These are phyloP conservation scores for Bugulina stolonifera DNA, from an alignment of 2,888 invertebrate species.

Conservation along the genomic window DNA sequence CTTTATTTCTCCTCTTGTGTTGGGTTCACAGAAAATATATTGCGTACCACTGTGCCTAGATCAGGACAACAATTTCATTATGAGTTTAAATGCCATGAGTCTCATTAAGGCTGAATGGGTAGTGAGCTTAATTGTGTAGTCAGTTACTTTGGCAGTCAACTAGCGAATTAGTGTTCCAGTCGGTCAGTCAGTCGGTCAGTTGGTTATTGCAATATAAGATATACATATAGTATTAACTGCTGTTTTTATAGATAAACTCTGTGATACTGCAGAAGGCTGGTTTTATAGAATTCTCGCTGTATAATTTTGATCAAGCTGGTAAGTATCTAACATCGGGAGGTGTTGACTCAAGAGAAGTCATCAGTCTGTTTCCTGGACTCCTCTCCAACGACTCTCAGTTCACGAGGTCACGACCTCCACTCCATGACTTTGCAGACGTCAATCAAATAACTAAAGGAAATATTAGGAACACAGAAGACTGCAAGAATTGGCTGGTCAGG, in stretches of 20 bases:
- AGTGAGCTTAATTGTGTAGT: too few species aligned
- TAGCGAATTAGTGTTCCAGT: too few species aligned
- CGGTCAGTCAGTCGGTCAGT: too few species aligned
- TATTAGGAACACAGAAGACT: constrained; percentile 38
- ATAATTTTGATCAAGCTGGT: constrained; percentile 54
- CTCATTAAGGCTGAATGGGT: too few species aligned
- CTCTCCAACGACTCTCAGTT: constrained; percentile 52
- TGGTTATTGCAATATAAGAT: too few species aligned
- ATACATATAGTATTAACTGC: too few species aligned
- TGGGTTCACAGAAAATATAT: too few species aligned
- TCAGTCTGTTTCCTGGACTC: constrained; percentile 54
- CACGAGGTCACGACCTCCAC: constrained; percentile 52
- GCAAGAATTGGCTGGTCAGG: constrained; percentile 51
- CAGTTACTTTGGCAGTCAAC: too few species aligned
- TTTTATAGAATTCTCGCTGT: constrained; percentile 55
- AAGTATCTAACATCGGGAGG: constrained; percentile 52
- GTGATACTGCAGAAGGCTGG: constrained; percentile 55
- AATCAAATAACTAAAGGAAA: constrained; percentile 50
- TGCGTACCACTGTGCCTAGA: too few species aligned
- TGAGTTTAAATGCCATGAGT: too few species aligned
- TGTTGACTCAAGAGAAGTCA: constrained; percentile 56
- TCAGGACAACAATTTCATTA: too few species aligned
- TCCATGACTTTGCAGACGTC: constrained; percentile 56
- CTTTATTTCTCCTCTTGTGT: too few species aligned
- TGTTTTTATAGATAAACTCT: constrained; percentile 44